A percentile compares a stretch with the other conserved stretches of the same genome.
phyloP scores from a whole-genome alignment of 2,888 invertebrate species.

The Glomeris marginata region DNA sequence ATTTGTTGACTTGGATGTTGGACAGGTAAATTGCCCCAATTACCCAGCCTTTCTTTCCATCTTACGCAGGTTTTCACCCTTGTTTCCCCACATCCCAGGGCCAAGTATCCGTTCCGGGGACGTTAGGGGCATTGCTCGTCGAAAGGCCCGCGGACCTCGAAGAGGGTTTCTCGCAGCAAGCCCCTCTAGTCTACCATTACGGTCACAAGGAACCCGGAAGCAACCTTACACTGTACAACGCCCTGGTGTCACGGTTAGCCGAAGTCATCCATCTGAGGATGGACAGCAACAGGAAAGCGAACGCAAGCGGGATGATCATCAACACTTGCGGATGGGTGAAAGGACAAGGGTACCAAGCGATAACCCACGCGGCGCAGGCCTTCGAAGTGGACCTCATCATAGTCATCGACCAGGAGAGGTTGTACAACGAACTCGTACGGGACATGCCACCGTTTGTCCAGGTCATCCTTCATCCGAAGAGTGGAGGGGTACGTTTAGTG shows the following conservation, averaged over 20 bases:
- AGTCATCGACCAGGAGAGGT: conserved; percentile 87
- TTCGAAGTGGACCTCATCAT: conserved; percentile 90
- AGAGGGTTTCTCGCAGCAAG: conserved; percentile 87
- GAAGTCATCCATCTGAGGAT: conserved; percentile 69
- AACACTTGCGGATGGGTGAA: conserved; percentile 98
- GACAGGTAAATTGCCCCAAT: conserved; percentile 52
- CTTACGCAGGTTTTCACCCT: too few species aligned
- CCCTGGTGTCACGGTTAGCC: conserved; percentile 67
- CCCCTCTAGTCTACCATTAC: conserved; percentile 84
- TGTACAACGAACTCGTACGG: conserved; percentile 82
- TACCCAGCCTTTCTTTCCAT: too few species aligned
- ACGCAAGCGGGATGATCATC: conserved; percentile 63
- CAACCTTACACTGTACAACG: conserved; percentile 70
- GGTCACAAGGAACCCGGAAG: conserved; percentile 63
- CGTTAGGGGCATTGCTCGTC: conserved; percentile 65
- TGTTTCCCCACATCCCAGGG: conserved; percentile 34
- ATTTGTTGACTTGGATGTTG: conserved; percentile 88
- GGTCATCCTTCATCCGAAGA: conserved; percentile 82
- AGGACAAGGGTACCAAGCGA: conserved; percentile 69
- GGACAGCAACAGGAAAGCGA: conserved; percentile 62
- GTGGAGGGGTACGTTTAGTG: conserved; percentile 62
- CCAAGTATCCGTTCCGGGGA: conserved; percentile 78
- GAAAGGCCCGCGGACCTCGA: conserved; percentile 87
- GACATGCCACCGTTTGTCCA: conserved; percentile 90
- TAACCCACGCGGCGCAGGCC: conserved; percentile 75